Evolutionary conservation across 2,797 vertebrate genomes (phyloP).

Genomic region (Poliocrania exsul): DNA sequence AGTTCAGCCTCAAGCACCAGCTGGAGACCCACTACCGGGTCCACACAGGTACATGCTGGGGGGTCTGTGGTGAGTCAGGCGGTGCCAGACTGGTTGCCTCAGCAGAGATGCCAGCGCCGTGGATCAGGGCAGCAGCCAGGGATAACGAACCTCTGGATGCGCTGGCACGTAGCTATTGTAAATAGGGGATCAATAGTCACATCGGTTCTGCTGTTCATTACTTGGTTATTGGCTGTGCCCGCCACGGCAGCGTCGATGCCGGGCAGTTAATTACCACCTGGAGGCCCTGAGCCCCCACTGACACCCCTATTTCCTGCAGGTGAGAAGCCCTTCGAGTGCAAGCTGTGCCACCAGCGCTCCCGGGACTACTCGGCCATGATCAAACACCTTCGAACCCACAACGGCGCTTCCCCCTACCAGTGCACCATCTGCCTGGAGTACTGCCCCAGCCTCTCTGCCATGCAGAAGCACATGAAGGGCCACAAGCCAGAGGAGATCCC

Average conservation of each 20-base stretch:
- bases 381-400: constrained; percentile 98
- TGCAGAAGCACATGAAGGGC: constrained; percentile 99
- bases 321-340: constrained; percentile 99
- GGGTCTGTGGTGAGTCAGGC: not conserved
- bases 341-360: constrained; percentile 98
- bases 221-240: constrained; percentile 78
- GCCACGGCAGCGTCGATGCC: rapidly evolving
- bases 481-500: constrained; percentile 98
- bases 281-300: not conserved
- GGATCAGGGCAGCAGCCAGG: constrained; percentile 60
- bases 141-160: not conserved
- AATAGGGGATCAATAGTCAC: constrained; percentile 83
- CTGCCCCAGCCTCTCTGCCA: constrained; percentile 98
- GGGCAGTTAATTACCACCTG: constrained; percentile 53
- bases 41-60: constrained; percentile 86
- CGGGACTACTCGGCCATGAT: constrained; percentile 99
- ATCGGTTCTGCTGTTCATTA: constrained; percentile 88
- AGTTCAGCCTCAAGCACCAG: constrained; percentile 99
- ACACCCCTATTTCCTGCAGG: constrained; percentile 72
- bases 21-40: constrained; percentile 98
- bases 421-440: constrained; percentile 99
- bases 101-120: rapidly evolving
- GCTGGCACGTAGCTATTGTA: constrained; percentile 76
- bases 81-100: rapidly evolving
- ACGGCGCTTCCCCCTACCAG: constrained; percentile 97